Conservation (phyloP, 2,113 vertebrate species). For the Melanerpes formicivorus region DNA sequence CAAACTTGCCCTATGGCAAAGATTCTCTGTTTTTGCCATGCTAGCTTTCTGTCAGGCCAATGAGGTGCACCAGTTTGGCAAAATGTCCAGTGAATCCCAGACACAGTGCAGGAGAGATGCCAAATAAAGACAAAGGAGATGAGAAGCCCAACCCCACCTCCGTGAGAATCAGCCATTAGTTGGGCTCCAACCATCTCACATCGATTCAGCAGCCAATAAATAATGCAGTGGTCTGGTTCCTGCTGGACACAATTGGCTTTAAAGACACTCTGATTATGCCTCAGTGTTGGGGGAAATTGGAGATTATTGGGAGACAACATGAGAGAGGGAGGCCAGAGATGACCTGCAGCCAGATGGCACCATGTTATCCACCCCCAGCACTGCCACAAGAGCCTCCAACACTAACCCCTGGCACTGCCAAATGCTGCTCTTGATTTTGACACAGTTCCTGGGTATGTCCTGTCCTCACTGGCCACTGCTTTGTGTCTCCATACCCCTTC, state of each 20-base stretch:
- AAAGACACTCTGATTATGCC: not conserved
- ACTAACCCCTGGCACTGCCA: rapidly evolving
- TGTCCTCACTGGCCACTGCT: not conserved
- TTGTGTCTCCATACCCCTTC: not conserved
- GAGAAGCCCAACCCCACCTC: not conserved
- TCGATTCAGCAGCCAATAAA: not conserved
- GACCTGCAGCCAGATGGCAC: not conserved
- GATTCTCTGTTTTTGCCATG: not conserved
- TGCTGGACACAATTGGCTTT: not conserved
- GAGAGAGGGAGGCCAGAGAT: not conserved
- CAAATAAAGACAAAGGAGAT: not conserved
- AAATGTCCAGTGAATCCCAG: rapidly evolving
- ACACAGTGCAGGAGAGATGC: not conserved
- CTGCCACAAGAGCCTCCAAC: not conserved
- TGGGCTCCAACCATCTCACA: not conserved
- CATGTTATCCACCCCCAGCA: rapidly evolving
- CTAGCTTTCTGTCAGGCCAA: not conserved
- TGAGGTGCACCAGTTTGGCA: rapidly evolving
- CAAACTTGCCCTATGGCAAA: not conserved
- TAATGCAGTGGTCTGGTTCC: not conserved
- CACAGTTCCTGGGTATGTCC: not conserved
- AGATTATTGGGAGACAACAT: not conserved
- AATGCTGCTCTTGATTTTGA: not conserved
- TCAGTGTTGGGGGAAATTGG: not conserved
- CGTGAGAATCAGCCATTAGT: not conserved